Evolutionary conservation across 2,888 invertebrate genomes (phyloP).

Genomic region (Himalopsyche anomala): DNA sequence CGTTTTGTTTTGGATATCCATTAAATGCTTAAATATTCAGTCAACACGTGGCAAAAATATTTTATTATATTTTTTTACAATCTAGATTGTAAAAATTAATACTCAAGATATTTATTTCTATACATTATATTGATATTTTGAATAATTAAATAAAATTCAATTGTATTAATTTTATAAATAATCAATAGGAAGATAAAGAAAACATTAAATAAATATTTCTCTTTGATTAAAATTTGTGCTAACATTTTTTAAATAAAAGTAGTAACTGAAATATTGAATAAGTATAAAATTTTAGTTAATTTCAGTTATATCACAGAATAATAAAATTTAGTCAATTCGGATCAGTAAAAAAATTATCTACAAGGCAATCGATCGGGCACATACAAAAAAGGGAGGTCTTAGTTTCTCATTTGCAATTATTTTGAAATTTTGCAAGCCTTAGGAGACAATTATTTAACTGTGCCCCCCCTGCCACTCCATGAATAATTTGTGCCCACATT

Average conservation of each 20-base stretch:
- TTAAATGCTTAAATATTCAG: slow-evolving; percentile 36
- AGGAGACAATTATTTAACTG: too few relatives aligned
- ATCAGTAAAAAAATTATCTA: neutral
- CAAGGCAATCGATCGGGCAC: too few relatives aligned
- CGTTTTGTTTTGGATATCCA: slow-evolving; percentile 10
- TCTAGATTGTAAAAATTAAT: neutral
- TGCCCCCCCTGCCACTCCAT: too few relatives aligned
- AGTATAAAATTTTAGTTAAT: slow-evolving; percentile 11
- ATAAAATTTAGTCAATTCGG: neutral
- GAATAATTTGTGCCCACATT: too few relatives aligned
- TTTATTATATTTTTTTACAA: neutral
- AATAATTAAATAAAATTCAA: slow-evolving; percentile 1
- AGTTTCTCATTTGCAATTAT: too few relatives aligned
- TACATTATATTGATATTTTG: neutral
- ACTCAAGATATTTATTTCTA: neutral
- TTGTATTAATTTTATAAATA: neutral
- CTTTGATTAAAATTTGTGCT: slow-evolving; percentile 16
- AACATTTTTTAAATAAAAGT: neutral
- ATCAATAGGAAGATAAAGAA: neutral
- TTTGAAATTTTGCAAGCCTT: too few relatives aligned
- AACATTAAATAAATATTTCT: neutral
- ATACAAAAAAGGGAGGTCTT: too few relatives aligned
- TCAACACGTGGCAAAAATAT: slow-evolving; percentile 29
- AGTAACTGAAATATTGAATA: slow-evolving; percentile 11
- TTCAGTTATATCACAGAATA: slow-evolving; percentile 40